Conservation (phyloP, 1,140 invertebrate genomes). For the Ganaspis sp. region DNA sequence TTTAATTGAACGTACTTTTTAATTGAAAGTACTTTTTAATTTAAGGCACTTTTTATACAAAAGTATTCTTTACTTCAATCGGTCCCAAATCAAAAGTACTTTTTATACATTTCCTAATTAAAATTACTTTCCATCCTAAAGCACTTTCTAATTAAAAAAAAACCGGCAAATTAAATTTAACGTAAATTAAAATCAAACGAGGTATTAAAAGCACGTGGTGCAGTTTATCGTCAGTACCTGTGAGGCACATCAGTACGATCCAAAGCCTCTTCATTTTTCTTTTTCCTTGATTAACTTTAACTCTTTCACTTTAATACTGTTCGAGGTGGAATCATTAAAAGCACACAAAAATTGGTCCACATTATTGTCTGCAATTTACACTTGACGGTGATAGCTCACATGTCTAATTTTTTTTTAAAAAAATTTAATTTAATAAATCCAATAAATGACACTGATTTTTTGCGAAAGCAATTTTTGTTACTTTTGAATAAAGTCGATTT, state of each 20-base stretch:
- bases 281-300: slow-evolving; percentile 2
- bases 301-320: slow-evolving; percentile 15
- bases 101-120: too few relatives aligned
- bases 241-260: slow-evolving; percentile 52
- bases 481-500: background rate
- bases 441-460: background rate
- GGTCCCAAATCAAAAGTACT: too few relatives aligned
- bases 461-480: background rate
- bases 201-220: slow-evolving; percentile 3
- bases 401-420: background rate
- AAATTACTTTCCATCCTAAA: background rate
- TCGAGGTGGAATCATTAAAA: slow-evolving; percentile 3
- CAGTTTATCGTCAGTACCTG: slow-evolving; percentile 54
- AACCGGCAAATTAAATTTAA: background rate
- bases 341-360: background rate
- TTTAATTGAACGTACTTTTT: too few relatives aligned
- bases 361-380: background rate
- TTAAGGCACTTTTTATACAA: too few relatives aligned
- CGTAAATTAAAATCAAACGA: background rate
- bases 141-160: background rate
- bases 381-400: background rate
- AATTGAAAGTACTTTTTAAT: too few relatives aligned
- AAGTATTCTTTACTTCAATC: too few relatives aligned
- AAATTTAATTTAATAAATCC: background rate
- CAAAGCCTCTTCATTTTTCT: slow-evolving; percentile 55